phyloP scores from a whole-genome alignment of 2,113 vertebrate species.

The Ailurus styani region DNA sequence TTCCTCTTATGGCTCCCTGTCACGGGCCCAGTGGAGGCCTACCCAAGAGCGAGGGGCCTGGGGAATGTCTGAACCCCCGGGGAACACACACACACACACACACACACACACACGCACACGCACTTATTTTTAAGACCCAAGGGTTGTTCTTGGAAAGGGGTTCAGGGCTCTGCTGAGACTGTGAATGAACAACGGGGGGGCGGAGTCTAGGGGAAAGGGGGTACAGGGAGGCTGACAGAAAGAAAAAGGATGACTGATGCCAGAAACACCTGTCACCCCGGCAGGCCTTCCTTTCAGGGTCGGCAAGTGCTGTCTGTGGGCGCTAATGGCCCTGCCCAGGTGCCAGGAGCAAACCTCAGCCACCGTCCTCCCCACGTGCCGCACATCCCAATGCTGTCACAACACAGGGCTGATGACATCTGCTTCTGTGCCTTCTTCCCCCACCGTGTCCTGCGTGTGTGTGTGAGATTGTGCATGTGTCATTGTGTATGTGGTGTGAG shows the following conservation, averaged over 20 bases:
- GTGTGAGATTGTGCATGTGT: not conserved
- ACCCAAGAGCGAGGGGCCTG: not conserved
- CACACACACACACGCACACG: not conserved
- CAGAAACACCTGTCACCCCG: no score
- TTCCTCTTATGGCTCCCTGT: not conserved
- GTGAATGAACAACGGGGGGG: not conserved
- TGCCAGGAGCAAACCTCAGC: not conserved
- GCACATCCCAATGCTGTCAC: not conserved
- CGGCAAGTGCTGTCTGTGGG: not conserved
- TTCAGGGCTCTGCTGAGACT: not conserved
- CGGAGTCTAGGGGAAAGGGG: not conserved
- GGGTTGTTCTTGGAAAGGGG: not conserved
- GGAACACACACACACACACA: not conserved
- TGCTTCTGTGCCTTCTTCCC: not conserved
- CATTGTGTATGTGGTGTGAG: no score
- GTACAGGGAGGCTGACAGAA: no score
- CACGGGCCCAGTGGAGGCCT: not conserved
- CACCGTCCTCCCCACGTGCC: rapidly evolving
- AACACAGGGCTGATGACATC: rapidly evolving
- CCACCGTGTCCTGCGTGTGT: rapidly evolving
- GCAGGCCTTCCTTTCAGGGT: not conserved
- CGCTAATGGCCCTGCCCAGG: not conserved
- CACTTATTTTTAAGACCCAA: not conserved
- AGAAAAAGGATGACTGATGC: not conserved
- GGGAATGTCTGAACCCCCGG: not conserved